phyloP scores from a whole-genome alignment of 2,888 invertebrate genomes.

The Miltochrista miniata region DNA sequence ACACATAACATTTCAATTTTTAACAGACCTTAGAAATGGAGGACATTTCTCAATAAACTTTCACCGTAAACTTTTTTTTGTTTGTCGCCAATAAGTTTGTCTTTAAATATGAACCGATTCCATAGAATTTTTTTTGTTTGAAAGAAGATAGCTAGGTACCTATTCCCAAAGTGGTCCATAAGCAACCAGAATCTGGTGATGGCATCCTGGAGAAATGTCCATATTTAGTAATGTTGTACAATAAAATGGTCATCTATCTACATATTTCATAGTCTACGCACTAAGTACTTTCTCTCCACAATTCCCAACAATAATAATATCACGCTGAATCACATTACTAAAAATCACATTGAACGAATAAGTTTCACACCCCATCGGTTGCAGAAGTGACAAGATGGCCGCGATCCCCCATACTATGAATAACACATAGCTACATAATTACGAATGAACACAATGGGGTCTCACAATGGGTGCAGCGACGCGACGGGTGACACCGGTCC shows the following conservation, averaged over 20 bases:
- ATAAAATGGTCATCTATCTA: not conserved
- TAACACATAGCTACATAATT: conserved; percentile 57
- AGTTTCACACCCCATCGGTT: conserved; percentile 53
- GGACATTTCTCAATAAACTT: no score
- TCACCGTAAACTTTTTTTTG: no score
- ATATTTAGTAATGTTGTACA: no score
- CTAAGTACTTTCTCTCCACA: not conserved
- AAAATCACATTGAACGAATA: conserved; percentile 55
- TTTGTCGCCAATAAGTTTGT: no score
- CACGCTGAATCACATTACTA: conserved; percentile 53
- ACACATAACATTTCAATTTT: not conserved
- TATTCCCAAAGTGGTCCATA: no score
- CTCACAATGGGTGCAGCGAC: conserved; percentile 41
- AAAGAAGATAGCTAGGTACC: no score
- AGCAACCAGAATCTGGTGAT: no score
- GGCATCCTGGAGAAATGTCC: no score
- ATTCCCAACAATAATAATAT: conserved; percentile 31
- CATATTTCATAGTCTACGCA: not conserved
- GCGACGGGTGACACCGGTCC: conserved; percentile 30
- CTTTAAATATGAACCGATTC: no score
- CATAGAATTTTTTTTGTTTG: no score
- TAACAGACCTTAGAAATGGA: no score
- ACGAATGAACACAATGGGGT: conserved; percentile 47
- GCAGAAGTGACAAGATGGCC: conserved; percentile 43
- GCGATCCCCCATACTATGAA: conserved; percentile 21